phyloP scores from a whole-genome alignment of 2,888 invertebrate species.

The Horisme vitalbata region DNA sequence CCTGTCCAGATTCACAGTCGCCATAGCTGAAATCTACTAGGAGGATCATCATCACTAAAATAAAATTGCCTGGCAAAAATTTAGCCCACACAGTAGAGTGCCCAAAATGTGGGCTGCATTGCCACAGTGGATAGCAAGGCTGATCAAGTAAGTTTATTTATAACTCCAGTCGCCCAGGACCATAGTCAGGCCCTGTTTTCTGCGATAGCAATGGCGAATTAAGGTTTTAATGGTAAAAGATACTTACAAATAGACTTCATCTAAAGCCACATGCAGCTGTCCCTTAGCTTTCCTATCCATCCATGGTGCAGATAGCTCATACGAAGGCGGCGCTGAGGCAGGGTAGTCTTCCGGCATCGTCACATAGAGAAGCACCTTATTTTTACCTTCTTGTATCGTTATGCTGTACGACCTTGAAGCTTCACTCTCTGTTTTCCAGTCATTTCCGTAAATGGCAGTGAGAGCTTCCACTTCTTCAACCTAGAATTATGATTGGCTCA shows the following conservation, averaged over 20 bases:
- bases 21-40: too few relatives aligned
- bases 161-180: too few relatives aligned
- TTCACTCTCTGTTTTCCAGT: constrained; percentile 85
- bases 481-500: constrained; percentile 48
- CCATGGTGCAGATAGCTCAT: constrained; percentile 88
- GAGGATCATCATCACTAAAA: too few relatives aligned
- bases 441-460: constrained; percentile 87
- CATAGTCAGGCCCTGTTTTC: too few relatives aligned
- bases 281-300: constrained; percentile 83
- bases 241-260: constrained; percentile 87
- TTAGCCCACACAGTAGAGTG: too few relatives aligned
- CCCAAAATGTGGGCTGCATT: too few relatives aligned
- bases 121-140: too few relatives aligned
- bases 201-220: neutral
- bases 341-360: constrained; percentile 87
- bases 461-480: constrained; percentile 88
- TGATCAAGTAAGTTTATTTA: too few relatives aligned
- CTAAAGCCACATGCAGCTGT: constrained; percentile 78
- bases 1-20: too few relatives aligned
- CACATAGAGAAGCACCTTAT: constrained; percentile 83
- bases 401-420: constrained; percentile 83
- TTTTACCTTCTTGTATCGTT: constrained; percentile 72
- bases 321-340: constrained; percentile 84
- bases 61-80: too few relatives aligned
- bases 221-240: constrained; percentile 14